Conservation (phyloP, 2,113 vertebrate genomes). For the Corythornis madagascariensis region DNA sequence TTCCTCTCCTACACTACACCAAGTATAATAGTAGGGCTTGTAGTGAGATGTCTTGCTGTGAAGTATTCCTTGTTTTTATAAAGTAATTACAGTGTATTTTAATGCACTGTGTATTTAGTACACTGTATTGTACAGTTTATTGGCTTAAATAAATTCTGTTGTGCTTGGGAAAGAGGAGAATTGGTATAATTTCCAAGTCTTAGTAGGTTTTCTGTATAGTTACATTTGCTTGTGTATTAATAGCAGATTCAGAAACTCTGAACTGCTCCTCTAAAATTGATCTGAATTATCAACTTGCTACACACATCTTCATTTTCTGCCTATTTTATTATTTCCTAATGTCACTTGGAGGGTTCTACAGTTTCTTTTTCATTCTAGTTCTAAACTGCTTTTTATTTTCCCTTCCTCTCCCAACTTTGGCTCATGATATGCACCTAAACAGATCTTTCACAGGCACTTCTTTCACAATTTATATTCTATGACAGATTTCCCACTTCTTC, state of each 20-base stretch:
- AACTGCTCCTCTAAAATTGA: neutral
- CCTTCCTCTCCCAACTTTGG: neutral
- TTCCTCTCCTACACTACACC: neutral
- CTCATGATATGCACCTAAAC: neutral
- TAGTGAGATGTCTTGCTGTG: constrained; percentile 31
- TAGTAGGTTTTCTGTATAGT: neutral
- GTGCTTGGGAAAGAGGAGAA: neutral
- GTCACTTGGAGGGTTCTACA: neutral
- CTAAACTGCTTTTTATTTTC: constrained; percentile 20
- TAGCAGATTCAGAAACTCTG: neutral
- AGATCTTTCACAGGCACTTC: constrained; percentile 50
- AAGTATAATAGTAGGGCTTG: constrained; percentile 18
- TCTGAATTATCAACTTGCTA: neutral
- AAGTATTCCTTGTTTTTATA: constrained; percentile 48
- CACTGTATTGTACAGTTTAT: neutral
- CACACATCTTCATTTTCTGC: neutral
- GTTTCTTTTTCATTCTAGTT: neutral
- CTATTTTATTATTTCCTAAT: neutral
- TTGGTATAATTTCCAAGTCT: neutral
- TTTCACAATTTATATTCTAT: constrained; percentile 42
- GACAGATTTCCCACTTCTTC: constrained; percentile 48
- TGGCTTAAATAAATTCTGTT: neutral
- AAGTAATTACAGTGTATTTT: constrained; percentile 46
- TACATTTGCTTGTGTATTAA: constrained; percentile 4
- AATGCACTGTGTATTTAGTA: constrained; percentile 15